Conservation (phyloP, 2,797 vertebrate genomes). For the Odontamblyopus lacepedii region DNA sequence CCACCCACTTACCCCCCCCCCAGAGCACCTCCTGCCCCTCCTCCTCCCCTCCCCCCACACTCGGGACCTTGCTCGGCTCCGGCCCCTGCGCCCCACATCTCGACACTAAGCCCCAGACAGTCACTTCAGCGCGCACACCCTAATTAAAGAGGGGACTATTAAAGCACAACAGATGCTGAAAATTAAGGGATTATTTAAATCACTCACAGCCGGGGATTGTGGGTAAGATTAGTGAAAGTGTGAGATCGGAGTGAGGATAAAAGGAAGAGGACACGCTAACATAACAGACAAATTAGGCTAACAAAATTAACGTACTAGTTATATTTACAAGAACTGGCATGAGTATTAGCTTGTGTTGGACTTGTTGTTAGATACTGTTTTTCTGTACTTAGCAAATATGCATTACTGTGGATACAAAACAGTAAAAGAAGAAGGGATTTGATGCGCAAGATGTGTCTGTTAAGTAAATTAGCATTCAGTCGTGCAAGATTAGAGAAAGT, state of each 20-base stretch:
- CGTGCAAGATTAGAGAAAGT: conserved; percentile 49
- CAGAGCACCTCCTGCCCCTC: neutral
- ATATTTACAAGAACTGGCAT: conserved; percentile 41
- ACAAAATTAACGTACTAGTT: conserved; percentile 22
- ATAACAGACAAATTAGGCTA: conserved; percentile 37
- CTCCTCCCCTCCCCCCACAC: neutral
- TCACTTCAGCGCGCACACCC: conserved; percentile 60
- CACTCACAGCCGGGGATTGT: conserved; percentile 62
- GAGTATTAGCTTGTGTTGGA: conserved; percentile 16
- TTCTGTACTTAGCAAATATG: conserved; percentile 22
- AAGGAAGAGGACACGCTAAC: conserved; percentile 33
- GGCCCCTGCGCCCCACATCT: conserved; percentile 42
- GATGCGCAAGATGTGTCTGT: conserved; percentile 51
- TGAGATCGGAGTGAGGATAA: conserved; percentile 20
- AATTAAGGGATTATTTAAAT: conserved; percentile 84
- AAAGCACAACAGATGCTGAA: conserved; percentile 78
- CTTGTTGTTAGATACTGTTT: conserved; percentile 36
- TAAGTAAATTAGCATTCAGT: conserved; percentile 12
- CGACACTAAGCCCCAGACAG: conserved; percentile 50
- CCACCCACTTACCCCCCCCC: neutral
- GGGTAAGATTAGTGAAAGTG: conserved; percentile 53
- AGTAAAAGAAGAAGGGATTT: conserved; percentile 40
- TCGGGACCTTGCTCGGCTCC: conserved; percentile 19
- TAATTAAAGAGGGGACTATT: conserved; percentile 77
- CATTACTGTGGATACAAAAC: conserved; percentile 30